Evolutionary conservation across 2,113 vertebrate genomes (phyloP).

Genomic region (Hyaena hyaena): DNA sequence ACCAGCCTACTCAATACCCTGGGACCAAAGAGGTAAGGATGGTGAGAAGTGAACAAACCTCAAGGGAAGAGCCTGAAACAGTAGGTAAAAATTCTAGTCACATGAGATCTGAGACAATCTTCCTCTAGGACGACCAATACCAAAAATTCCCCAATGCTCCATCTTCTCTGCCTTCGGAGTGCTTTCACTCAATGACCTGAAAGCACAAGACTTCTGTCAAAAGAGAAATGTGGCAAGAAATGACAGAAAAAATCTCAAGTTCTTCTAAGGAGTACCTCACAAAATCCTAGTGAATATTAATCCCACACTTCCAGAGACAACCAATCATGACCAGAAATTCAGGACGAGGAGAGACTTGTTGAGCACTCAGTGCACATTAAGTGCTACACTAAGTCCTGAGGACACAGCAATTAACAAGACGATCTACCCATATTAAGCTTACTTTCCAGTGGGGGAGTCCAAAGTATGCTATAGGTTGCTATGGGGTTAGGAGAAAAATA

Average conservation of each 20-base stretch:
- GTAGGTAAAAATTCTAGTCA: constrained; percentile 43
- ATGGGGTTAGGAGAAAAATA: neutral
- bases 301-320: neutral
- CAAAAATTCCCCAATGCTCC: neutral
- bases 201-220: constrained; percentile 19
- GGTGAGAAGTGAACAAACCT: neutral
- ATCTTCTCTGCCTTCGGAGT: neutral
- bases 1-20: neutral
- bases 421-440: neutral
- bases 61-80: neutral
- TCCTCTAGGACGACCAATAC: neutral
- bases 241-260: neutral
- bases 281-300: constrained; percentile 49
- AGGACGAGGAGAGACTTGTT: neutral
- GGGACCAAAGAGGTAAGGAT: neutral
- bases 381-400: neutral
- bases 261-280: neutral
- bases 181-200: constrained; percentile 45
- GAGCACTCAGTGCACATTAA: neutral
- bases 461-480: neutral
- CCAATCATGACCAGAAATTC: neutral
- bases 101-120: neutral
- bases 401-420: neutral
- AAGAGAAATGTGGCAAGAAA: constrained; percentile 23
- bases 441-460: neutral